These are phyloP conservation scores for Acipenser ruthenus DNA, from an alignment of 2,797 vertebrate species.

Conservation along the genomic window DNA sequence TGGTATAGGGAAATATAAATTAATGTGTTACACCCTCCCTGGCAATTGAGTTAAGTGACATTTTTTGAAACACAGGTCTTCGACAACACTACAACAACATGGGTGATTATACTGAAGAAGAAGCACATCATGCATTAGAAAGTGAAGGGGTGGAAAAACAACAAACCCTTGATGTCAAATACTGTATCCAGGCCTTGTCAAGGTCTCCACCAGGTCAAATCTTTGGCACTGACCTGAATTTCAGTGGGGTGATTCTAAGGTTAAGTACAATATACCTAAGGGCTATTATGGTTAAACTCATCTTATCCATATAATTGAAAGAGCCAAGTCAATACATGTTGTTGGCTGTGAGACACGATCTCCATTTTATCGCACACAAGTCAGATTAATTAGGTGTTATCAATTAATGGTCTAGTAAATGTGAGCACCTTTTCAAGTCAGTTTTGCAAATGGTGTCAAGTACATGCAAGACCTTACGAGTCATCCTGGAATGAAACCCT, in stretches of 20 bases:
- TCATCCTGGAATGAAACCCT: conserved; percentile 19
- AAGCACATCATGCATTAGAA: background rate
- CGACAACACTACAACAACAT: background rate
- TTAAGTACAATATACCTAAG: conserved; percentile 51
- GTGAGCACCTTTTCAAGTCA: conserved; percentile 50
- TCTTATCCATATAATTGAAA: conserved; percentile 50
- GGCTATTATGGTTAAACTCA: conserved; percentile 45
- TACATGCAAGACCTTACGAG: conserved; percentile 28
- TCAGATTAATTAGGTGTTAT: conserved; percentile 78
- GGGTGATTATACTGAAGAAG: background rate
- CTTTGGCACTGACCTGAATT: conserved; percentile 39
- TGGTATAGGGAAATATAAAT: too few species aligned
- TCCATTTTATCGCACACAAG: conserved; percentile 60
- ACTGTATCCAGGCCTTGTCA: conserved; percentile 21
- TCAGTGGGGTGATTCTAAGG: conserved; percentile 58
- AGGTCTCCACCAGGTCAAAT: conserved; percentile 48
- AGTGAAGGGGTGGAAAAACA: background rate
- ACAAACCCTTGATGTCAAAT: background rate
- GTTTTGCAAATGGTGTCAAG: conserved; percentile 41
- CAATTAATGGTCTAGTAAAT: conserved; percentile 68
- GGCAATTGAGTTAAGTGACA: too few species aligned
- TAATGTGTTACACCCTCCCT: too few species aligned
- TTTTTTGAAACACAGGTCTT: background rate
- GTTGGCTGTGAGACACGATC: conserved; percentile 54
- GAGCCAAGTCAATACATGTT: conserved; percentile 60